phyloP scores from a whole-genome alignment of 2,113 vertebrate species.

The Cynopterus brachyotis region DNA sequence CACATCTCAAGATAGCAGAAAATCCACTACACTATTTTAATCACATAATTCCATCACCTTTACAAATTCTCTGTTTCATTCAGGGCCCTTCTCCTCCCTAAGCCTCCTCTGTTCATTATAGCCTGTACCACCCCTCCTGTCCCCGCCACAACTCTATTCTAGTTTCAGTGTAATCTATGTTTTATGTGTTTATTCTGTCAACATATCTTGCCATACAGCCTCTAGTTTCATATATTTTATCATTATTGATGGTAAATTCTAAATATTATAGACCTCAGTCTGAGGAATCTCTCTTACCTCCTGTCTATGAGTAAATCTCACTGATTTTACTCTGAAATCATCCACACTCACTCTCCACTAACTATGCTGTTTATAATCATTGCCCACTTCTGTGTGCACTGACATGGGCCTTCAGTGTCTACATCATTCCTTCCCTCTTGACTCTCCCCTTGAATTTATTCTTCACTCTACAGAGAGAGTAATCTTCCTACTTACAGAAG shows the following conservation, averaged over 20 bases:
- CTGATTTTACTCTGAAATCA: background rate
- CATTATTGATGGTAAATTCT: background rate
- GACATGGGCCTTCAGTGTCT: background rate
- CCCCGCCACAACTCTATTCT: background rate
- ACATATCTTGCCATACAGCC: background rate
- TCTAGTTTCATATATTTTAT: background rate
- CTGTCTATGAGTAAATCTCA: background rate
- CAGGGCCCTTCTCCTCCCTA: background rate
- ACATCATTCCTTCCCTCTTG: background rate
- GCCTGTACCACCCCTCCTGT: fast-evolving
- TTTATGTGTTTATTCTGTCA: background rate
- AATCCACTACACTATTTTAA: background rate
- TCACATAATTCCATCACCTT: background rate
- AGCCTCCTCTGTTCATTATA: background rate
- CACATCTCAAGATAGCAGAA: background rate
- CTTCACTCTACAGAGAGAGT: background rate
- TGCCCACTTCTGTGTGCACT: background rate
- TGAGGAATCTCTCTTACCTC: background rate
- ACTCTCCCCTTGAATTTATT: background rate
- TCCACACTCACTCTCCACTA: background rate
- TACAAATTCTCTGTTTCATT: background rate
- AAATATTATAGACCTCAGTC: background rate
- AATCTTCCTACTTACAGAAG: background rate
- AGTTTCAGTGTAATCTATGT: background rate
- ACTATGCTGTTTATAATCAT: background rate